Percentiles rank a stretch among this genome's conserved stretches.
These are phyloP conservation scores for Cardinalis cardinalis DNA, from an alignment of 2,113 vertebrate genomes.

Conservation along the genomic window DNA sequence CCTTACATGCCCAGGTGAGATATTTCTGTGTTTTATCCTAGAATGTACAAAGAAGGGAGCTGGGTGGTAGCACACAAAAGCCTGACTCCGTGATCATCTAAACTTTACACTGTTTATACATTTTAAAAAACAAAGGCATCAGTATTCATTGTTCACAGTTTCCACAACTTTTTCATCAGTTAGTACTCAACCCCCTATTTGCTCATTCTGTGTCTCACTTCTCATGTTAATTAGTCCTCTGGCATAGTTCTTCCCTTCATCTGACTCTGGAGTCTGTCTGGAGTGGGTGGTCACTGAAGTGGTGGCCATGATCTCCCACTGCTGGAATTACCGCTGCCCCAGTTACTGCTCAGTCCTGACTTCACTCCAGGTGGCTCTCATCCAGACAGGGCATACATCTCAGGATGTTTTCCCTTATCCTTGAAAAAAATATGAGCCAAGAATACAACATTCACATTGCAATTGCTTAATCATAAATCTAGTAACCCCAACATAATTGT, in stretches of 20 bases:
- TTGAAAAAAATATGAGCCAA: background rate
- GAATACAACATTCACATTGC: background rate
- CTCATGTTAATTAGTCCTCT: background rate
- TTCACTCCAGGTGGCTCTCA: background rate
- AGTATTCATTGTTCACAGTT: background rate
- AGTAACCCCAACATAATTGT: background rate
- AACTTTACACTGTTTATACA: background rate
- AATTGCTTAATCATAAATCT: background rate
- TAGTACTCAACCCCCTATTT: background rate
- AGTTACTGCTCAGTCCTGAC: background rate
- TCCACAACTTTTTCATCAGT: background rate
- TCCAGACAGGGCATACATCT: background rate
- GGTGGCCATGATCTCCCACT: fast-evolving
- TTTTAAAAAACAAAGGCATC: background rate
- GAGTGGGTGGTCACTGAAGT: background rate
- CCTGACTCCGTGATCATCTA: background rate
- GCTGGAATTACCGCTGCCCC: background rate
- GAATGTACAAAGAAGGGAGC: fast-evolving
- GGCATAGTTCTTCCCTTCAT: fast-evolving
- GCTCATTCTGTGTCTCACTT: background rate
- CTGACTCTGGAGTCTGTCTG: background rate
- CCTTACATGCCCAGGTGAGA: too few relatives aligned
- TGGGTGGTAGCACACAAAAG: background rate
- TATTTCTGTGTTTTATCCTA: background rate
- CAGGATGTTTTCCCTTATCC: background rate